These are phyloP conservation scores for Cheilosia grossa DNA, from an alignment of 2,888 invertebrate species.

Conservation along the genomic window DNA sequence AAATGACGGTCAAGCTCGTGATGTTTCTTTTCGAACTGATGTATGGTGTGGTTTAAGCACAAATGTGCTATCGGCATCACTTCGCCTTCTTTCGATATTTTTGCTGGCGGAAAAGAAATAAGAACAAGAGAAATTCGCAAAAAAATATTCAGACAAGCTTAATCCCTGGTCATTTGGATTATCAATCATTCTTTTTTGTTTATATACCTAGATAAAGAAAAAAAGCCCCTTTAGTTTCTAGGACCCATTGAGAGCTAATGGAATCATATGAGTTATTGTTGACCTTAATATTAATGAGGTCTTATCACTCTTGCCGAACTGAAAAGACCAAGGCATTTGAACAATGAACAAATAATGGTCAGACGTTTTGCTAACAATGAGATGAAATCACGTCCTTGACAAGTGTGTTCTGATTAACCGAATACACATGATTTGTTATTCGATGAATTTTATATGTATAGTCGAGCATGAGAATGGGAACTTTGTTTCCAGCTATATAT, in stretches of 20 bases:
- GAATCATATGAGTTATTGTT: constrained; percentile 62
- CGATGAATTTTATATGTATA: background rate
- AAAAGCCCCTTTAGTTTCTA: constrained; percentile 14
- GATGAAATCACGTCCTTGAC: constrained; percentile 27
- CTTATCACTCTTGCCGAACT: constrained; percentile 46
- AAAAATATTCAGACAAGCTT: constrained; percentile 48
- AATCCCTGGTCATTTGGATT: constrained; percentile 53
- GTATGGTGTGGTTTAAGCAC: too few relatives aligned
- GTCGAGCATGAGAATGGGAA: background rate
- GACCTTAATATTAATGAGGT: constrained; percentile 52
- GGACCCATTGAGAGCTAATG: constrained; percentile 29
- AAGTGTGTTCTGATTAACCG: constrained; percentile 41
- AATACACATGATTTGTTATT: constrained; percentile 13
- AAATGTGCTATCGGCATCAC: too few relatives aligned
- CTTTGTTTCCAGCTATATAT: background rate
- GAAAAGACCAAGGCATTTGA: background rate
- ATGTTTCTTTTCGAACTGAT: too few relatives aligned
- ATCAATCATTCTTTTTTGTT: constrained; percentile 18
- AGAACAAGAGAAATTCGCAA: background rate
- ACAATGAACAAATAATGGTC: constrained; percentile 4
- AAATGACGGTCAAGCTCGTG: too few relatives aligned
- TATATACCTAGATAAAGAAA: constrained; percentile 10
- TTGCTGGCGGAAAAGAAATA: background rate
- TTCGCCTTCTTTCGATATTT: background rate
- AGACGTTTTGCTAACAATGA: constrained; percentile 13